Evolutionary conservation across 2,113 vertebrate genomes (phyloP), one percentile per base, ranked within the genome.

Genomic region (Cinclus cinclus): DNA sequence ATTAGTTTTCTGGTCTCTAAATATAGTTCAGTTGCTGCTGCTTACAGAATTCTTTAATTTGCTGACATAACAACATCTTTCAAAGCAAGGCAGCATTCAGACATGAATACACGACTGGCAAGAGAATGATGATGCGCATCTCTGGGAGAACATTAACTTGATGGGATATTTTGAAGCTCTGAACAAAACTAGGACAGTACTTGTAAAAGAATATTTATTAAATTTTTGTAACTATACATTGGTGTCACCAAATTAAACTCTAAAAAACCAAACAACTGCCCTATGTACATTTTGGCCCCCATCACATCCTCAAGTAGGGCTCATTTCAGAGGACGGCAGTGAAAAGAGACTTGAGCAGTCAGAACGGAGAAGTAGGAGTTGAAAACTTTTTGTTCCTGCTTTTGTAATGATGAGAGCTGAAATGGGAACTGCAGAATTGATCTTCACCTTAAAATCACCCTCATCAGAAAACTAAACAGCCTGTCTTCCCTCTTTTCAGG

Each of bases 361-460:
- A 63, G 28, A 80, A 80, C 37, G 15, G 27, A 80, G 47, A 74
- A 65, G 13, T 8, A 85, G 30, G 13, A 52, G 55, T 88, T 44
- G 67, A 67, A 89, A 94, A 90, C 21, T 35, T 90, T 74, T 83
- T 90, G 37, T 85, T 79, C 74, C 49, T 59, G 19, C 24, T 67
- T 73, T 69, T 63, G 41, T 87, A 78, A 70, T 58, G 41, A 46
- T 69, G 41, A 90, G 67, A 86, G 44, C 52, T 55, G 37, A 92
- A 94, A 82, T 83, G 69, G 10, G 58, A 83, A 78, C 33, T 59
- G 42, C 39, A 91, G 78, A 75, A 95, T 27, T 62, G 62, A 30
- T 87, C 84, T 85, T 90, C 71, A 94, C 90, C 90, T 92, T 63
- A 83, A 91, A 83, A 84, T 94, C 62, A 95, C 81, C 87, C 70